Conservation (phyloP, 2,888 invertebrate genomes). For the Isotomurus palustris region DNA sequence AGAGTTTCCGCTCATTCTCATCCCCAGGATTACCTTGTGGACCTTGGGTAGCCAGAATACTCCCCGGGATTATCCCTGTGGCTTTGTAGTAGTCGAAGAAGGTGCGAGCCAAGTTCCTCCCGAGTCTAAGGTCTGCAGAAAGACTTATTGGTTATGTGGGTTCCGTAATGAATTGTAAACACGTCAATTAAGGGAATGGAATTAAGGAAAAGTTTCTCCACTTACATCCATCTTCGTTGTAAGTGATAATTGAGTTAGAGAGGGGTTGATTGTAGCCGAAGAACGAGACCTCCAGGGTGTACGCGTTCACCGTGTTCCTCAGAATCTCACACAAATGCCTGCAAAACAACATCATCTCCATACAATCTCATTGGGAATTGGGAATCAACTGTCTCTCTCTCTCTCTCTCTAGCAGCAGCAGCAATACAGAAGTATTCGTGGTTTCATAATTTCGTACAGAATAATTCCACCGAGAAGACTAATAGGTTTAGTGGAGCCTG, state of each 20-base stretch:
- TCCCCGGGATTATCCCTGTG: slow-evolving; percentile 62
- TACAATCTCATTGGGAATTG: no score
- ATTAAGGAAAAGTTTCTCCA: no score
- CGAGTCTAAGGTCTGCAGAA: slow-evolving; percentile 66
- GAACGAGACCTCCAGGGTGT: slow-evolving; percentile 84
- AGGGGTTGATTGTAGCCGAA: slow-evolving; percentile 72
- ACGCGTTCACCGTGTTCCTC: slow-evolving; percentile 77
- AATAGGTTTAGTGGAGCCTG: no score
- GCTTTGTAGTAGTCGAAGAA: slow-evolving; percentile 76
- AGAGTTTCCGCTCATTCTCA: slow-evolving; percentile 52
- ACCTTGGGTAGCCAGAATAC: slow-evolving; percentile 49
- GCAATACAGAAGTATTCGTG: no score
- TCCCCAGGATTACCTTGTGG: slow-evolving; percentile 52
- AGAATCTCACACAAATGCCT: slow-evolving; percentile 63
- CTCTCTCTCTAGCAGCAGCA: no score
- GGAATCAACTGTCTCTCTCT: no score
- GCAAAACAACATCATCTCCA: no score
- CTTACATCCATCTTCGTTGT: slow-evolving; percentile 95
- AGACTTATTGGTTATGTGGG: no score
- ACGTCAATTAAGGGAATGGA: slow-evolving; percentile 1
- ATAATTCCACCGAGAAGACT: no score
- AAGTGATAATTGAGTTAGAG: slow-evolving; percentile 68
- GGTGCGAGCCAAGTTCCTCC: slow-evolving; percentile 69
- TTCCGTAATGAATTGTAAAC: background rate
- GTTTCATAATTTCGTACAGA: no score